Evolutionary conservation across 2,888 invertebrate species (phyloP), one percentile per base, ranked within the genome.

Genomic region (Opisthograptis luteolata): DNA sequence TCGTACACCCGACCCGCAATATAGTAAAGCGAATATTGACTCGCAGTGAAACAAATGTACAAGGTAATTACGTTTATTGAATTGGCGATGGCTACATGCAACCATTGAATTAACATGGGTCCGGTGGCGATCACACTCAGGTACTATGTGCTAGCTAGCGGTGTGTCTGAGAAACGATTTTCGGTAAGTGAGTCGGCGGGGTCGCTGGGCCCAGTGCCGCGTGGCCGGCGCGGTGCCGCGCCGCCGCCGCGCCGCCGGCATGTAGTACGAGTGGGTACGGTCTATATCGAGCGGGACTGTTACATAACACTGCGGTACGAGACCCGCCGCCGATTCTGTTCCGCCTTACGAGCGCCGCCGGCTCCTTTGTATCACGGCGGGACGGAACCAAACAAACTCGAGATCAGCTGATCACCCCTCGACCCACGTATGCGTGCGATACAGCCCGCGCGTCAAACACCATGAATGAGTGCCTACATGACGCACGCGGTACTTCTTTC

Each of bases 271-370:
- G 66, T 70, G 64, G 63, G 67, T 72, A 73, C 71, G 63, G 69
- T 68, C 68, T 72, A 73, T 84, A 85, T 86, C 81, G 86, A 86
- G 79, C 87, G 85, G 70, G 61, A 61, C 65, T 57, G 73, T 87
- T 87, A 84, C 84, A 79, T 87, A 87, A 86, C 73, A 85, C 85
- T 87, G 87, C 87, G 87, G 85, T 79, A 84, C 73, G 65, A 73
- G 74, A 73, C 73, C 68, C 73, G 70, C 64, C 66, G 68, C 63
- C 64, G 68, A 68, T 74, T 71, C 67, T 63, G 67, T 75, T 72
- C 66, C 63, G 66, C 61, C 66, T 72, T 69, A 64, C 64, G 64
- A 73, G 68, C 73, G 60, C 24, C 61, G 35, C 60, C 47, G 37
- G 48, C 25, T 51, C 27, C 43, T 48, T 59, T 68, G 66, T 68